Evolutionary conservation across 1,140 invertebrate species (phyloP).

Genomic region (Globodera rostochiensis): DNA sequence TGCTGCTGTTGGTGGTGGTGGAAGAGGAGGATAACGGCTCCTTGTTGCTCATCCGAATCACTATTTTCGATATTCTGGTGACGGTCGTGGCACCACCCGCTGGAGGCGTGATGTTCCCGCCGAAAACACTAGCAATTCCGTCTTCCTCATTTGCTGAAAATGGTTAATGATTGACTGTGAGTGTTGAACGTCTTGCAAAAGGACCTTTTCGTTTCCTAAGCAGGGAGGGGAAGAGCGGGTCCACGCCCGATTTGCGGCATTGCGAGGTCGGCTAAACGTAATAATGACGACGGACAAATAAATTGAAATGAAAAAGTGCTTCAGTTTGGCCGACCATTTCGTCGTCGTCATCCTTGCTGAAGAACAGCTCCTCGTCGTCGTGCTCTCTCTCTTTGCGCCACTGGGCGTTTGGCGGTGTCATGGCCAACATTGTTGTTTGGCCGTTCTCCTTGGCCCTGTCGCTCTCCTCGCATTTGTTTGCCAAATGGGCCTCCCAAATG

Average conservation of each 20-base stretch:
- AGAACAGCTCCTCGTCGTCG: conserved; percentile 58
- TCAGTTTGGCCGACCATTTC: conserved; percentile 12
- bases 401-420: conserved; percentile 31
- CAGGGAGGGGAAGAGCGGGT: conserved; percentile 59
- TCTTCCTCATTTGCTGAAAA: conserved; percentile 54
- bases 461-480: conserved; percentile 5
- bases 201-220: conserved; percentile 46
- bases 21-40: conserved; percentile 18
- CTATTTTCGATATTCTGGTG: conserved; percentile 45
- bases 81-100: conserved; percentile 27
- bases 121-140: conserved; percentile 52
- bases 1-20: too few relatives aligned
- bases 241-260: conserved; percentile 51
- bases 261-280: conserved; percentile 22
- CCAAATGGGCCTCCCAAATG: conserved; percentile 17
- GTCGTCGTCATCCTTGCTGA: conserved; percentile 55
- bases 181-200: neutral
- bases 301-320: neutral
- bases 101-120: conserved; percentile 48
- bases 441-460: conserved; percentile 15
- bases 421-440: neutral
- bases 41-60: conserved; percentile 52
- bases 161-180: too few relatives aligned
- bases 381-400: conserved; percentile 54
- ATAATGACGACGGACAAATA: neutral